These are phyloP conservation scores for Antheraea mylitta DNA, from an alignment of 1,140 invertebrate species.

Conservation along the genomic window DNA sequence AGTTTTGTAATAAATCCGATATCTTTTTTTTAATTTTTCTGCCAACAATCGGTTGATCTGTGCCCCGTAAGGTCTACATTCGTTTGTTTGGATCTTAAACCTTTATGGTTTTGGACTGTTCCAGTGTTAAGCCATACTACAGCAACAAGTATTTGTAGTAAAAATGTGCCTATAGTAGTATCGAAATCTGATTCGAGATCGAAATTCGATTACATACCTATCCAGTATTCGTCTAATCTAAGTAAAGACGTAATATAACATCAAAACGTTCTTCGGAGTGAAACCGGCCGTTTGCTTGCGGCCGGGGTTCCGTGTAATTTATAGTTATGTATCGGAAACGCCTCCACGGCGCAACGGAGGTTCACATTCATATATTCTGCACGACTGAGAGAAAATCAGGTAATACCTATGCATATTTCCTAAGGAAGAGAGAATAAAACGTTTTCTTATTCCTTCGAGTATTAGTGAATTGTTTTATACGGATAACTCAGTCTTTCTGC, in stretches of 20 bases:
- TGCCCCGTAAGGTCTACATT: too few relatives aligned
- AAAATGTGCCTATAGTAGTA: too few relatives aligned
- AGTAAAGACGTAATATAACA: conserved; percentile 5
- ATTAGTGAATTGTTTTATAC: background rate
- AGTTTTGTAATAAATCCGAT: too few relatives aligned
- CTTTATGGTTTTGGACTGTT: too few relatives aligned
- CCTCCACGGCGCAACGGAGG: conserved; percentile 26
- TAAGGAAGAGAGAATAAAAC: background rate
- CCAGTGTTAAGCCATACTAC: too few relatives aligned
- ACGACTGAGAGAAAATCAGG: background rate
- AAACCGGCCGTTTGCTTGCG: conserved; percentile 21
- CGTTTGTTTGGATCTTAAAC: too few relatives aligned
- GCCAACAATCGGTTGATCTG: too few relatives aligned
- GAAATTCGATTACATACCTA: background rate
- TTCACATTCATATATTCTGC: background rate
- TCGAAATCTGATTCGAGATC: too few relatives aligned
- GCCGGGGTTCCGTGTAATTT: conserved; percentile 44
- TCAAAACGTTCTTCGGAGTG: conserved; percentile 19
- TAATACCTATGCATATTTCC: background rate
- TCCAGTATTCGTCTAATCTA: conserved; percentile 3
- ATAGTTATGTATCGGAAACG: conserved; percentile 56
- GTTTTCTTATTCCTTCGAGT: background rate
- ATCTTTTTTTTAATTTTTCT: too few relatives aligned
- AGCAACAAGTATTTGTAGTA: too few relatives aligned
- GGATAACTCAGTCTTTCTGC: too few relatives aligned